Evolutionary conservation across 2,113 vertebrate genomes (phyloP).

Genomic region (Onychostruthus taczanowskii): DNA sequence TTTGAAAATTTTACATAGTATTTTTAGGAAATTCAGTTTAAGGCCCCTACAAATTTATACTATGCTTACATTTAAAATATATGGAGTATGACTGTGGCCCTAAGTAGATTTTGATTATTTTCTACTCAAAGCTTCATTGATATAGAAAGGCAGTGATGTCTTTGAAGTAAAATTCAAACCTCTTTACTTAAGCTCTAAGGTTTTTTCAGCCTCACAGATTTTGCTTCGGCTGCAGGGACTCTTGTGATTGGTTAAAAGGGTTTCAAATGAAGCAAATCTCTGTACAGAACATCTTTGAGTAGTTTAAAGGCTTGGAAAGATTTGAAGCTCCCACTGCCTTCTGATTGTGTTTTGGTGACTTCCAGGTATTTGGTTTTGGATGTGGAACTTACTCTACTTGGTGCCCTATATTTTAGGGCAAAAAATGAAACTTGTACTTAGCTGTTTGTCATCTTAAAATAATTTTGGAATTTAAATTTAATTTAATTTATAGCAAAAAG

Average conservation of each 20-base stretch:
- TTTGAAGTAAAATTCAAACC: not conserved
- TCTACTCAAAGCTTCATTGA: not conserved
- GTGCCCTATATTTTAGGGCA: not conserved
- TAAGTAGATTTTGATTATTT: not conserved
- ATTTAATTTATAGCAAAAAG: not conserved
- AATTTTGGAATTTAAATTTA: not conserved
- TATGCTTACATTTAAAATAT: not conserved
- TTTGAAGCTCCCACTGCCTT: not conserved
- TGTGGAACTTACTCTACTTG: not conserved
- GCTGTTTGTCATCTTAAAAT: not conserved
- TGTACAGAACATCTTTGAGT: not conserved
- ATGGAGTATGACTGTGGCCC: not conserved
- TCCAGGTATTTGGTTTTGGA: not conserved
- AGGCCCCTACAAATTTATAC: not conserved
- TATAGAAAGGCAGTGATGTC: not conserved
- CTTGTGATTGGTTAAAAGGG: not conserved
- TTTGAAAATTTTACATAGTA: not conserved
- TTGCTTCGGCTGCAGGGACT: not conserved
- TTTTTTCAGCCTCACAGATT: not conserved
- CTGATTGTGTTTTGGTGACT: not conserved
- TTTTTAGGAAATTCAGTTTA: not conserved
- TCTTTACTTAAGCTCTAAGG: not conserved
- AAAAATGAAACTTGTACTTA: not conserved
- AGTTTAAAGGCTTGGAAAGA: not conserved
- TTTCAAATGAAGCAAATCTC: not conserved